phyloP scores from a whole-genome alignment of 2,113 vertebrate genomes.

The Bambusicola thoracicus region DNA sequence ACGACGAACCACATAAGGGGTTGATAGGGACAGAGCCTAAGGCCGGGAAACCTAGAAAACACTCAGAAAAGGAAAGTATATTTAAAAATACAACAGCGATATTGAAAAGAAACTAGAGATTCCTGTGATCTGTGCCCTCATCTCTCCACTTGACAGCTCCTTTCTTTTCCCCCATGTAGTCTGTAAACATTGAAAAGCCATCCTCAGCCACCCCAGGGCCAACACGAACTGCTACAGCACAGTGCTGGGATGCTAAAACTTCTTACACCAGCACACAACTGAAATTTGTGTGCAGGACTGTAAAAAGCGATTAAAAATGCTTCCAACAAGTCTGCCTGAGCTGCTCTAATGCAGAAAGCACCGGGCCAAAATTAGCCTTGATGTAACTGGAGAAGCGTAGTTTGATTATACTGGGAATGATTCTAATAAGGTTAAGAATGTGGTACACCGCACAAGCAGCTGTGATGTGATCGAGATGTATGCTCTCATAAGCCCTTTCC shows the following conservation, averaged over 20 bases:
- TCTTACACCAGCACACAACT: not conserved
- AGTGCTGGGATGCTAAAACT: not conserved
- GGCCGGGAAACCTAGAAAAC: not conserved
- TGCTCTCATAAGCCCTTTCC: not conserved
- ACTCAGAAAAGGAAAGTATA: slow-evolving; percentile 3
- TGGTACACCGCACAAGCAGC: not conserved
- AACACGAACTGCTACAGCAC: not conserved
- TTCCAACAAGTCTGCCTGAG: not conserved
- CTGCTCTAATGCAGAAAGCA: not conserved
- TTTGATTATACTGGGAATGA: not conserved
- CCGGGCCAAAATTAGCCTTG: not conserved
- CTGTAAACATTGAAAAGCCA: not conserved
- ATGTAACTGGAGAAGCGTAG: not conserved
- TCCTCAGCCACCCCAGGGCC: not conserved
- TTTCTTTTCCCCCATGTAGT: not conserved
- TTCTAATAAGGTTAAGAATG: not conserved
- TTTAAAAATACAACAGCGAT: not conserved
- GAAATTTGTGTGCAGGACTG: not conserved
- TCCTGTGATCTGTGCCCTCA: not conserved
- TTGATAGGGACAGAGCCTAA: not conserved
- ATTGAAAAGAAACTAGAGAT: not conserved
- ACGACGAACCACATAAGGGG: not conserved
- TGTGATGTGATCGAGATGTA: fast-evolving
- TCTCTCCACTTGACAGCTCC: not conserved
- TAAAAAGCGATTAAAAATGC: not conserved